These are phyloP conservation scores for Tyria jacobaeae DNA, from an alignment of 2,888 invertebrate species.

Conservation along the genomic window DNA sequence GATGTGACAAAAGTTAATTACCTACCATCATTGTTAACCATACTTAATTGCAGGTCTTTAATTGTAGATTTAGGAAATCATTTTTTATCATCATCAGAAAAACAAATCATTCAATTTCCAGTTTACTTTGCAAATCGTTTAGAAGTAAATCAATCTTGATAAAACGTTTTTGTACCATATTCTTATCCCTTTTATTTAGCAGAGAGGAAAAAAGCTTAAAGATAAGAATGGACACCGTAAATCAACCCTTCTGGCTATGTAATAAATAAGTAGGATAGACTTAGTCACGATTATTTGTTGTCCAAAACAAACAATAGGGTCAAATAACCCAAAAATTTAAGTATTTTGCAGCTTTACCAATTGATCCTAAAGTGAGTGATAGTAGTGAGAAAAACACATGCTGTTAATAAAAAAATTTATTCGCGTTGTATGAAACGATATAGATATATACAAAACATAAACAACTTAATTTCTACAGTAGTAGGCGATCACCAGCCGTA, in stretches of 20 bases:
- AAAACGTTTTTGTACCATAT: conserved; percentile 14
- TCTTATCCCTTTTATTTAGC: conserved; percentile 26
- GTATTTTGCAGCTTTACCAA: neutral
- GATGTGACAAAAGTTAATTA: neutral
- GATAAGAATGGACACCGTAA: conserved; percentile 29
- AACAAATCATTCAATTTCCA: neutral
- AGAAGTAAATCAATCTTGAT: conserved; percentile 11
- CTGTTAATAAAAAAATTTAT: conserved; percentile 64
- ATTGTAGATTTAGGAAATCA: neutral
- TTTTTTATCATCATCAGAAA: neutral
- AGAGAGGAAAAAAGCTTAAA: conserved; percentile 19
- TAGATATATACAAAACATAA: conserved; percentile 67
- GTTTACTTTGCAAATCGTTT: neutral
- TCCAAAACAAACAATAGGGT: neutral
- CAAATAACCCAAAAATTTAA: neutral
- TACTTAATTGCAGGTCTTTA: neutral
- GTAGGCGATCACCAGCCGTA: conserved; percentile 88
- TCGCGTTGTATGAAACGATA: conserved; percentile 70
- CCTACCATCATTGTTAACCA: too few relatives aligned
- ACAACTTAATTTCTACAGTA: conserved; percentile 70
- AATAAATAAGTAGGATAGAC: conserved; percentile 21
- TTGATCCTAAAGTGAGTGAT: neutral
- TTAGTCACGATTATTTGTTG: neutral
- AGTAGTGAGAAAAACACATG: conserved; percentile 1
- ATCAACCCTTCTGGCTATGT: conserved; percentile 21